phyloP scores from a whole-genome alignment of 2,113 vertebrate species.

The Thomomys bottae region DNA sequence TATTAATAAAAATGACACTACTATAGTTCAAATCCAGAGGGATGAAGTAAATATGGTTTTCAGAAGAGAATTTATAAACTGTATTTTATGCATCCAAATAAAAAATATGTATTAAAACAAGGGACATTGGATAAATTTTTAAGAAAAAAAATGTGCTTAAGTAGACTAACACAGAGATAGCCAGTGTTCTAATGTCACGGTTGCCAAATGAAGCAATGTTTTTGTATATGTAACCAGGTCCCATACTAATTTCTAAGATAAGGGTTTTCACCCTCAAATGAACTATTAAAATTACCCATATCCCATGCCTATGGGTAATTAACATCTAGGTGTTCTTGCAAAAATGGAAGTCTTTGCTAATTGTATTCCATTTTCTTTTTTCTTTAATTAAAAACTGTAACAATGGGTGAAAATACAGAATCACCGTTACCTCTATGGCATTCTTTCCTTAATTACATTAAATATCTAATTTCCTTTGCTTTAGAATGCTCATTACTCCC shows the following conservation, averaged over 20 bases:
- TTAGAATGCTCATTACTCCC: background rate
- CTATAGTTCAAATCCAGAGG: background rate
- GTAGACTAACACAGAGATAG: background rate
- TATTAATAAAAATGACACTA: background rate
- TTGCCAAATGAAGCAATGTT: background rate
- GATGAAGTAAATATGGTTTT: background rate
- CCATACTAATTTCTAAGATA: background rate
- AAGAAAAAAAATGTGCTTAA: background rate
- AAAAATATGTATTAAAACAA: background rate
- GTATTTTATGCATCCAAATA: background rate
- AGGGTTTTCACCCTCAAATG: background rate
- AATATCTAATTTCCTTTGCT: background rate
- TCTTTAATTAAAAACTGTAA: background rate
- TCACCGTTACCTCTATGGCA: background rate
- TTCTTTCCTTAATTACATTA: conserved; percentile 15
- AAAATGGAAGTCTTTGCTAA: background rate
- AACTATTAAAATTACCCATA: background rate
- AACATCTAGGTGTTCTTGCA: background rate
- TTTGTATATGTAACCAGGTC: background rate
- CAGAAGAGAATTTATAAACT: background rate
- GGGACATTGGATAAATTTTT: conserved; percentile 1
- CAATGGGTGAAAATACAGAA: background rate
- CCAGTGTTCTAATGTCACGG: background rate
- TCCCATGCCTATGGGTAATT: background rate
- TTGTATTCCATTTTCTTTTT: background rate